Percentiles rank a stretch among this genome's conserved stretches.
Conservation (phyloP, 2,888 invertebrate genomes). For the Dynastes hyllus region DNA sequence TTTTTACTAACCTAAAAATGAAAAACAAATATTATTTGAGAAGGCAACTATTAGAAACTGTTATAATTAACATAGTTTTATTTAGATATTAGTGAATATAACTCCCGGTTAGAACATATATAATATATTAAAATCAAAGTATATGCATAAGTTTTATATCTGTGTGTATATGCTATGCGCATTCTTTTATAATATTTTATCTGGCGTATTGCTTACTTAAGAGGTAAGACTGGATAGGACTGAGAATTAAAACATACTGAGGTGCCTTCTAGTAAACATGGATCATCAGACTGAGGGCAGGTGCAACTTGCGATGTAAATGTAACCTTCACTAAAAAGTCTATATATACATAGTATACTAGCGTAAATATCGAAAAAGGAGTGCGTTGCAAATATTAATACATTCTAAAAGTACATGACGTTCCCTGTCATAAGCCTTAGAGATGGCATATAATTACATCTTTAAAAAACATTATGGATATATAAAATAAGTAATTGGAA, state of each 20-base stretch:
- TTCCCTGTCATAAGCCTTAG: constrained; percentile 22
- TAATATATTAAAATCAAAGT: constrained; percentile 62
- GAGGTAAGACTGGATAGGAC: constrained; percentile 71
- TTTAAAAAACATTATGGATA: not conserved
- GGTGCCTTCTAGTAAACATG: constrained; percentile 69
- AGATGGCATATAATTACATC: constrained; percentile 5
- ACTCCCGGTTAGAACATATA: constrained; percentile 56
- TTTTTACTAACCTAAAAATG: constrained; percentile 65
- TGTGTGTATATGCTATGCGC: constrained; percentile 65
- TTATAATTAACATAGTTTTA: constrained; percentile 68
- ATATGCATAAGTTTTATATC: constrained; percentile 69
- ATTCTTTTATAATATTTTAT: constrained; percentile 67
- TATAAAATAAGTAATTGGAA: not conserved
- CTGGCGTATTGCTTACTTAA: constrained; percentile 69
- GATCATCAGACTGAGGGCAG: constrained; percentile 69
- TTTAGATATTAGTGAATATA: constrained; percentile 61
- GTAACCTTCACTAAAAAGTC: constrained; percentile 31
- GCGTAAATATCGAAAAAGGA: constrained; percentile 43
- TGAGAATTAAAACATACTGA: constrained; percentile 65
- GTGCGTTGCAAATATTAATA: constrained; percentile 40
- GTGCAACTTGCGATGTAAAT: constrained; percentile 63
- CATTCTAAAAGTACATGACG: constrained; percentile 22
- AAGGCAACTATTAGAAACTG: constrained; percentile 69
- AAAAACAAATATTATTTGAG: constrained; percentile 61
- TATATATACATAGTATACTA: constrained; percentile 34